Evolutionary conservation across 1,140 invertebrate species (phyloP).

Genomic region (Pogonognathellus flavescens): DNA sequence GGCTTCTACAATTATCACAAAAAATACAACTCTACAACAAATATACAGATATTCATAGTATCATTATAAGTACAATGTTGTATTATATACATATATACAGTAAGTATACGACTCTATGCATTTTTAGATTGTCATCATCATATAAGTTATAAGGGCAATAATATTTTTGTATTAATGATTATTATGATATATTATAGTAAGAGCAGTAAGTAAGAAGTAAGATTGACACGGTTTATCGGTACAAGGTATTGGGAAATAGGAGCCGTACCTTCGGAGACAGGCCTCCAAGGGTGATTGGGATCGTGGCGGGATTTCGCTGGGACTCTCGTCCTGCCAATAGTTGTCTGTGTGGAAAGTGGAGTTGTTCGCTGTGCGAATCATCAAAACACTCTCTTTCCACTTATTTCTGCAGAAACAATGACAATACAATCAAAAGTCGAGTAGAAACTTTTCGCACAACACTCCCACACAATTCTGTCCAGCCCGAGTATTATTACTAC

Average conservation of each 20-base stretch:
- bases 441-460: constrained; percentile 38
- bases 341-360: constrained; percentile 63
- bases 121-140: no score
- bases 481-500: background rate
- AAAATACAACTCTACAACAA: no score
- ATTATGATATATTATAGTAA: background rate
- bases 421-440: constrained; percentile 45
- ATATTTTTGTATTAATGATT: no score
- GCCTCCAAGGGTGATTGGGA: constrained; percentile 66
- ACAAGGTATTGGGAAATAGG: constrained; percentile 20
- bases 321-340: constrained; percentile 65
- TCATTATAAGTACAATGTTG: no score
- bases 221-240: background rate
- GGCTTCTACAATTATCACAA: background rate
- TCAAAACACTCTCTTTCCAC: constrained; percentile 66
- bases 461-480: background rate
- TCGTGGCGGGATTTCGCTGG: constrained; percentile 61
- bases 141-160: no score
- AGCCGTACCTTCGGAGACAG: constrained; percentile 59
- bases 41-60: no score
- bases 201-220: background rate
- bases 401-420: constrained; percentile 63
- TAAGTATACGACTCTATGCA: no score
- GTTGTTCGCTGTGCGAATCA: constrained; percentile 65
- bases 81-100: no score